Percentiles rank a stretch among this genome's conserved stretches.
These are phyloP conservation scores for Neoitamus cyanurus DNA, from an alignment of 2,888 invertebrate species.

Conservation along the genomic window DNA sequence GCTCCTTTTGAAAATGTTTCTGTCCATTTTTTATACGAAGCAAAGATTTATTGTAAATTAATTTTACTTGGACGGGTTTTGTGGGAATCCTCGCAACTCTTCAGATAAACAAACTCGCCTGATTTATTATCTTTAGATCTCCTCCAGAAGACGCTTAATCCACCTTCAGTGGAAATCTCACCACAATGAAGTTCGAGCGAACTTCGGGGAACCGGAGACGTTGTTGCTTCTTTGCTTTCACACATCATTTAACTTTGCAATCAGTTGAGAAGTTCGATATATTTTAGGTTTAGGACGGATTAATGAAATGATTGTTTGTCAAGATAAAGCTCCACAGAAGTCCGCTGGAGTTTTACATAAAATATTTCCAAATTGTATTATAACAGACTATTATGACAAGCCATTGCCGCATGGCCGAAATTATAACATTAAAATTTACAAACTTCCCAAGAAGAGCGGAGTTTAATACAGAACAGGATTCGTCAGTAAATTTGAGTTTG, in stretches of 20 bases:
- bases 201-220: background rate
- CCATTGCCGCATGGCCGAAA: too few species aligned
- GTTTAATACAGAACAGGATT: too few species aligned
- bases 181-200: background rate
- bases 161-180: background rate
- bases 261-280: background rate
- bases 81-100: background rate
- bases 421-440: too few species aligned
- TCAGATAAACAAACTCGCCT: background rate
- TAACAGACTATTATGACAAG: too few species aligned
- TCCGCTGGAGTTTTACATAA: background rate
- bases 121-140: background rate
- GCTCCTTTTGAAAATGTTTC: background rate
- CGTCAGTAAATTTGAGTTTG: too few species aligned
- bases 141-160: background rate
- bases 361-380: background rate
- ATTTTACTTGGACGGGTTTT: constrained; percentile 1
- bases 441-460: too few species aligned
- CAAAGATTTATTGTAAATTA: background rate
- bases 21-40: background rate
- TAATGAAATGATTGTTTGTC: background rate
- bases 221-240: background rate
- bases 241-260: background rate
- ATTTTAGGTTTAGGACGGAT: background rate
- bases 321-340: background rate